phyloP scores from a whole-genome alignment of 2,888 invertebrate species.

The Aethes cnicana region DNA sequence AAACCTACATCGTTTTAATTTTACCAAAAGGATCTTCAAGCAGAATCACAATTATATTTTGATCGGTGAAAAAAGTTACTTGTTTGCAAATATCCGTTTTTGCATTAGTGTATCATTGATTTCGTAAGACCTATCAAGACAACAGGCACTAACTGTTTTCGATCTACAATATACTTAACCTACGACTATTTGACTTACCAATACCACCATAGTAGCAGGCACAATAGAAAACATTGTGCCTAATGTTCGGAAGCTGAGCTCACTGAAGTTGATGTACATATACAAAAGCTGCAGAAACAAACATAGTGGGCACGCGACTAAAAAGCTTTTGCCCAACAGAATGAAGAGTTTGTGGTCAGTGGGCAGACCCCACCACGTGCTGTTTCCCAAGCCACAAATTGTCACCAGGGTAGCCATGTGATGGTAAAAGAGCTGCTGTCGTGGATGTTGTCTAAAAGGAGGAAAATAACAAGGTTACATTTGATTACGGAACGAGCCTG shows the following conservation, averaged over 20 bases:
- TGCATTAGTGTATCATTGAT: too few species aligned
- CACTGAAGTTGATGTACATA: constrained; percentile 8
- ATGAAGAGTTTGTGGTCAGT: neutral
- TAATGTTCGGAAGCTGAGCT: constrained; percentile 12
- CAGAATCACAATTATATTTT: too few species aligned
- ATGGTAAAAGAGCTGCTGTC: constrained; percentile 14
- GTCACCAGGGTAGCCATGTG: constrained; percentile 1
- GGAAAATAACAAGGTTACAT: too few species aligned
- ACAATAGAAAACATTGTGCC: constrained; percentile 27
- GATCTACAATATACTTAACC: too few species aligned
- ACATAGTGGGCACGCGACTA: neutral
- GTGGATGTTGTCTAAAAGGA: constrained; percentile 13
- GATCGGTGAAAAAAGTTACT: too few species aligned
- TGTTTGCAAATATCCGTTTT: too few species aligned
- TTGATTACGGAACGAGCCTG: too few species aligned
- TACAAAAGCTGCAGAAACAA: constrained; percentile 8
- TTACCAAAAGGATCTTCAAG: too few species aligned
- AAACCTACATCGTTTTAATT: neutral
- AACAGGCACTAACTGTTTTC: too few species aligned
- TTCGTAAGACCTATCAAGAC: too few species aligned
- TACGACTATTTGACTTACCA: constrained; percentile 3
- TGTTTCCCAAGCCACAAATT: constrained; percentile 1
- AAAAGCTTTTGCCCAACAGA: neutral
- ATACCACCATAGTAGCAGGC: constrained; percentile 5
- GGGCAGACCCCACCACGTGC: constrained; percentile 14